Base-by-base conservation (phyloP, 2,888 invertebrate species). In the Patella caerulea region DNA sequence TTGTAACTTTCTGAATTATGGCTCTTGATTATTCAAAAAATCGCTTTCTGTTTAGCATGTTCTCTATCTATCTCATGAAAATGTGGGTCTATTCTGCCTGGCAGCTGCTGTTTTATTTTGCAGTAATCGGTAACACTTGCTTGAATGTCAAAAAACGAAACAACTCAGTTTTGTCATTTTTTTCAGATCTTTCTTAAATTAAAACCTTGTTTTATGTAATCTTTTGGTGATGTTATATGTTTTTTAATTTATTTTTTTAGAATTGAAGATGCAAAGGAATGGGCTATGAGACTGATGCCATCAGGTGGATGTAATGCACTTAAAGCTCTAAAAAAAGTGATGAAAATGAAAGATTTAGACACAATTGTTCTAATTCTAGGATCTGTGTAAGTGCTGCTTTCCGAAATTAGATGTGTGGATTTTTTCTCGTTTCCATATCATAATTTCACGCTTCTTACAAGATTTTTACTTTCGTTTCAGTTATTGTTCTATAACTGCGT, bases 271-370 rank as follows among this genome's bases (percentile, higher is more conserved):
- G 90, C 88, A 7, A 91, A 90, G 76, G 85, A 88, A 56, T 91
- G 89, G 89, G 88, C 89, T 53, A 85, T 86, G 83, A 76, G 86
- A 24, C 79, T 91, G 74, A 82, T 85, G 76, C 86, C 88, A 14
- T 83, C 82, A 54, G 91, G 91, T 54, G 91, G 92, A 19, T 89
- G 90, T 80, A 91, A 92, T 80, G 83, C 92, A 19, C 82, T 92
- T 69, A 90, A 89, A 78, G 91, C 90, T 9, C 86, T 91, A 83
- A 90, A 91, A 79, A 88, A 90, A 77, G 86, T 90, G 53, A 87
- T 88, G 83, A 88, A 87, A 77, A 80, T 89, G 17, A 84, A 87
- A 74, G 88, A 89, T 73, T 83, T 91, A 12, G 89, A 91, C 78
- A 85, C 88, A 17, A 83, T 91, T 45, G 81, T 89, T 52, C 82